Percentiles rank a stretch among this genome's conserved stretches.
These are phyloP conservation scores for Heliconius charithonia DNA, from an alignment of 2,888 invertebrate species.

Conservation along the genomic window DNA sequence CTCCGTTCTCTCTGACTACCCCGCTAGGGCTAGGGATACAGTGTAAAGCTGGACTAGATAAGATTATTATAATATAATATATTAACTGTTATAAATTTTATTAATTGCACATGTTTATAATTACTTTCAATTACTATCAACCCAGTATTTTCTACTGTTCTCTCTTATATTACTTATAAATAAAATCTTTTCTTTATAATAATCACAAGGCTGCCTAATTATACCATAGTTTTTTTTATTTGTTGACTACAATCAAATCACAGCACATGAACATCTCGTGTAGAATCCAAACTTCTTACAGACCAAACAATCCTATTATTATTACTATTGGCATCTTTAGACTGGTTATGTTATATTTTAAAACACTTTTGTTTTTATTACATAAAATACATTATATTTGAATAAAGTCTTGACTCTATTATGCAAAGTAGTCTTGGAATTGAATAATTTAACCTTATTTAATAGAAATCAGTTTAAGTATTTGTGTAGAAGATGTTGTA, in stretches of 20 bases:
- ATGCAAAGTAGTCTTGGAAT: conserved; percentile 4
- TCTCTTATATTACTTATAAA: neutral
- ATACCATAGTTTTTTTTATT: neutral
- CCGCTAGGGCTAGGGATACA: too few relatives aligned
- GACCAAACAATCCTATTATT: too few relatives aligned
- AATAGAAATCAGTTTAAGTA: conserved; percentile 6
- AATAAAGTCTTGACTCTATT: neutral
- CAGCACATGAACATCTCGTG: neutral
- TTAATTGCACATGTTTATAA: neutral
- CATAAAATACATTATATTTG: neutral
- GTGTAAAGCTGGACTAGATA: too few relatives aligned
- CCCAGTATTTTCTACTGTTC: neutral
- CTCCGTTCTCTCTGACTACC: too few relatives aligned
- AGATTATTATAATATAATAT: neutral
- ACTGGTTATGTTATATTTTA: neutral
- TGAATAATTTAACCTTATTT: neutral
- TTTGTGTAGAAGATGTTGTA: neutral
- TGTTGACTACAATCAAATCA: neutral
- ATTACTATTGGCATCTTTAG: too few relatives aligned
- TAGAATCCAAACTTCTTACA: neutral
- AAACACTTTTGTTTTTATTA: neutral
- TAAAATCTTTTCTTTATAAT: neutral
- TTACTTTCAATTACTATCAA: too few relatives aligned
- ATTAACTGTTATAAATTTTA: too few relatives aligned
- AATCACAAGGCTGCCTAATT: neutral